phyloP scores from a whole-genome alignment of 2,888 invertebrate genomes.

The Lumbricus terrestris region DNA sequence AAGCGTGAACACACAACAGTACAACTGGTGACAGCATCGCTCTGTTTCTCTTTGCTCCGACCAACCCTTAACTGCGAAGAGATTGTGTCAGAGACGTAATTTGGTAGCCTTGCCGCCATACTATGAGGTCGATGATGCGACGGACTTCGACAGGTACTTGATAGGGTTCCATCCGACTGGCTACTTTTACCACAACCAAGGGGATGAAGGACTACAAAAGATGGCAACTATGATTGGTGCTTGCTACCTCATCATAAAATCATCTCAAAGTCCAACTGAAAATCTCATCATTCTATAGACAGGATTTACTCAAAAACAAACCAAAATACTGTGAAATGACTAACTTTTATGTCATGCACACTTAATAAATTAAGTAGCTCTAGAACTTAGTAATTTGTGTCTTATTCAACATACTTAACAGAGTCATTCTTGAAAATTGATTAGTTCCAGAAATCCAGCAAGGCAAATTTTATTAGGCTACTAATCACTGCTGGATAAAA shows the following conservation, averaged over 20 bases:
- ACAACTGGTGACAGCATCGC: neutral
- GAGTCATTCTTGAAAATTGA: neutral
- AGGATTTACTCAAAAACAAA: neutral
- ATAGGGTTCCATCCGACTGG: slow-evolving; percentile 17
- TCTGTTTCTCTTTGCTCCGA: slow-evolving; percentile 15
- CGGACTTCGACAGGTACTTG: slow-evolving; percentile 12
- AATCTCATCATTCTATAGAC: neutral
- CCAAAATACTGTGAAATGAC: neutral
- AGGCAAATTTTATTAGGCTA: neutral
- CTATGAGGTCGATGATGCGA: slow-evolving; percentile 15
- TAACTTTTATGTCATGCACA: neutral
- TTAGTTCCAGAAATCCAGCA: neutral
- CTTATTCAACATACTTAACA: neutral
- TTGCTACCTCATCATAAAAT: neutral
- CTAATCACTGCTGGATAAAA: neutral
- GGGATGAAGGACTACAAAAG: slow-evolving; percentile 18
- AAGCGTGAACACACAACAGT: slow-evolving; percentile 16
- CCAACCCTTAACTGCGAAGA: slow-evolving; percentile 17
- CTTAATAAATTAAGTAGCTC: neutral
- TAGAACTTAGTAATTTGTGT: neutral
- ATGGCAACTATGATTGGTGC: slow-evolving; percentile 8
- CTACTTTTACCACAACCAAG: slow-evolving; percentile 15
- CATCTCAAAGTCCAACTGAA: neutral
- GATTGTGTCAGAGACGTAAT: slow-evolving; percentile 14
- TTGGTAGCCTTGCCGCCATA: slow-evolving; percentile 11